A percentile compares a stretch with the other conserved stretches of the same genome.
These are phyloP conservation scores for Euspilapteryx auroguttella DNA, from an alignment of 2,888 invertebrate species.

Conservation along the genomic window DNA sequence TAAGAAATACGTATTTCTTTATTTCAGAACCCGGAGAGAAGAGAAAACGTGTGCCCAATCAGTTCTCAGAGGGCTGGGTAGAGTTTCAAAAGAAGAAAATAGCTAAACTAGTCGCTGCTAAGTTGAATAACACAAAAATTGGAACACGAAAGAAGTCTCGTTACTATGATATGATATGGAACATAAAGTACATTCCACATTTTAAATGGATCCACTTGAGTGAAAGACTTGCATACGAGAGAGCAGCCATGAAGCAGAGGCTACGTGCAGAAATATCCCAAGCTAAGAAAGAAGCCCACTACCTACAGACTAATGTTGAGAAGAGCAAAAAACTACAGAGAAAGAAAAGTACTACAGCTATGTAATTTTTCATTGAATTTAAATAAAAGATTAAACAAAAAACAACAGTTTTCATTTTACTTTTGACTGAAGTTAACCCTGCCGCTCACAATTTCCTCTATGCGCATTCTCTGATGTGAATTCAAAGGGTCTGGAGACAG, in stretches of 20 bases:
- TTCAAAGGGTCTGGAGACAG: conserved; percentile 38
- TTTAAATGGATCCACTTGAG: conserved; percentile 97
- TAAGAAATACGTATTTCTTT: too few relatives aligned
- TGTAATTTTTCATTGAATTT: conserved; percentile 8
- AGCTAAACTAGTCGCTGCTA: conserved; percentile 82
- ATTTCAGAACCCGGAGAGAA: conserved; percentile 48
- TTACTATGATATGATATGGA: conserved; percentile 92
- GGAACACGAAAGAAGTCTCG: conserved; percentile 83
- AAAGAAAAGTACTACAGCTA: conserved; percentile 18
- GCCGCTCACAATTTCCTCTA: conserved; percentile 46
- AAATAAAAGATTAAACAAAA: conserved; percentile 6
- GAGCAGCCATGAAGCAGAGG: conserved; percentile 85
- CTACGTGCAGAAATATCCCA: conserved; percentile 85
- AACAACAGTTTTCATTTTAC: too few relatives aligned
- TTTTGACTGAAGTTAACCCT: conserved; percentile 26
- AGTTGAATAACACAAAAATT: conserved; percentile 86
- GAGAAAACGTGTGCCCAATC: conserved; percentile 58
- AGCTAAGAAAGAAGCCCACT: conserved; percentile 88
- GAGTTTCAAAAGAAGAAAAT: conserved; percentile 88
- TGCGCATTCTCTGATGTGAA: conserved; percentile 35
- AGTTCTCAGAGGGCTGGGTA: conserved; percentile 93
- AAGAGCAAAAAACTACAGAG: conserved; percentile 71
- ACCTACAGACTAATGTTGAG: conserved; percentile 82
- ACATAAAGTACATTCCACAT: conserved; percentile 90
- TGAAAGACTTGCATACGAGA: conserved; percentile 91